Evolutionary conservation across 2,797 vertebrate species (phyloP).

Genomic region (Uromys caudimaculatus): DNA sequence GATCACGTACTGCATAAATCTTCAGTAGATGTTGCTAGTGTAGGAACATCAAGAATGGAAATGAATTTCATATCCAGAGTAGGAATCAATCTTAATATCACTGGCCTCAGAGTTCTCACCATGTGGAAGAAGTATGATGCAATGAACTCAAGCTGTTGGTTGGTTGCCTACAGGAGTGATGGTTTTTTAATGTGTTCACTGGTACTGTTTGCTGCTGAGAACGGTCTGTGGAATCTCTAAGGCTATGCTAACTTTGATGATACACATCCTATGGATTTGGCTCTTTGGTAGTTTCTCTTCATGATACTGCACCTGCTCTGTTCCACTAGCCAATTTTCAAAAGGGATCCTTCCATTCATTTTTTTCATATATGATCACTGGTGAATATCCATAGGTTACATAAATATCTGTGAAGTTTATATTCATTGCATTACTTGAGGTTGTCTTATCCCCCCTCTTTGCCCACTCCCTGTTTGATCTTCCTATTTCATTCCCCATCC

Average conservation of each 20-base stretch:
- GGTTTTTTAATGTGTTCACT: not conserved
- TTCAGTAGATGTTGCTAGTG: not conserved
- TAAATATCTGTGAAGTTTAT: not conserved
- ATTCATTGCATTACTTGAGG: no score
- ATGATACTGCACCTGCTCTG: not conserved
- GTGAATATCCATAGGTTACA: no score
- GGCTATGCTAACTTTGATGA: no score
- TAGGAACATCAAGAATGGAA: not conserved
- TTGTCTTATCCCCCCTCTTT: accelerated
- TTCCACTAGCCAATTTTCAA: not conserved
- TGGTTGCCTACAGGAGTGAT: not conserved
- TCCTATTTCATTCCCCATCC: not conserved
- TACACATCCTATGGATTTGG: not conserved
- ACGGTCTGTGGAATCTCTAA: not conserved
- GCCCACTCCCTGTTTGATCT: not conserved
- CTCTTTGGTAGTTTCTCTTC: not conserved
- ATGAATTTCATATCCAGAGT: not conserved
- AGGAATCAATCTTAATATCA: not conserved
- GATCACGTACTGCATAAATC: not conserved
- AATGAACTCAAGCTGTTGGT: not conserved
- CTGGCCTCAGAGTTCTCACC: no score
- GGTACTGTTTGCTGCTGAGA: not conserved
- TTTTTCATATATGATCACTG: not conserved
- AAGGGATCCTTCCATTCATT: not conserved
- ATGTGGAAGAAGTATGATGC: not conserved